phyloP scores from a whole-genome alignment of 2,113 vertebrate genomes.

The Anarhynchus alexandrinus region DNA sequence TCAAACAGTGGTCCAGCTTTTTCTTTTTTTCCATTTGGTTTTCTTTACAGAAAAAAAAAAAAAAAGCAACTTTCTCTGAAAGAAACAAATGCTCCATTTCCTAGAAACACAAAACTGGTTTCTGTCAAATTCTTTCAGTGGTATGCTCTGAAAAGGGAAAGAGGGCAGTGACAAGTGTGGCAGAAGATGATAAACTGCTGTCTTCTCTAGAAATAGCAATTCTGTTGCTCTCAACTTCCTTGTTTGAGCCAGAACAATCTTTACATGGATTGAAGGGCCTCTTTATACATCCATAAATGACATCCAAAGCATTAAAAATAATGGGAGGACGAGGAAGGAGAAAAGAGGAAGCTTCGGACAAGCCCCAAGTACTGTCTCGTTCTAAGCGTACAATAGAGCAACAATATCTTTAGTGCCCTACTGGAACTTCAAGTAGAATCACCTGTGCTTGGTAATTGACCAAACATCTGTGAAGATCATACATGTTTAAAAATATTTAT shows the following conservation, averaged over 20 bases:
- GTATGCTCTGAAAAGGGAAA: neutral
- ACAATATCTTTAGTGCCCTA: neutral
- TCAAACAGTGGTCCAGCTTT: neutral
- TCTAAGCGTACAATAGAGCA: neutral
- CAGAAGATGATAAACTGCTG: neutral
- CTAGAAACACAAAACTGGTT: neutral
- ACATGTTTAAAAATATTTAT: neutral
- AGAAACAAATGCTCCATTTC: neutral
- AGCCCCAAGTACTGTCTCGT: neutral
- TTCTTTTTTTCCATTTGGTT: neutral
- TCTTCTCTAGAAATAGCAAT: neutral
- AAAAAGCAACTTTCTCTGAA: neutral
- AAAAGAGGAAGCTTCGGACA: neutral
- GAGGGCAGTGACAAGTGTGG: neutral
- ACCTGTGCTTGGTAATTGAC: neutral
- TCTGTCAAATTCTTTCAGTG: neutral
- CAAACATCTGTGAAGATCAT: neutral
- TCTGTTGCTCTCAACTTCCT: neutral
- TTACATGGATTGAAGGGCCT: neutral
- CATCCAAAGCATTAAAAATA: neutral
- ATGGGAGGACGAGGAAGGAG: neutral
- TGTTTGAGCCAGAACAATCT: neutral
- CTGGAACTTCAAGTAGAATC: neutral
- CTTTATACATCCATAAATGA: neutral
- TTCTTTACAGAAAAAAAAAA: neutral